phyloP scores from a whole-genome alignment of 2,113 vertebrate species.

The Marmota monax region DNA sequence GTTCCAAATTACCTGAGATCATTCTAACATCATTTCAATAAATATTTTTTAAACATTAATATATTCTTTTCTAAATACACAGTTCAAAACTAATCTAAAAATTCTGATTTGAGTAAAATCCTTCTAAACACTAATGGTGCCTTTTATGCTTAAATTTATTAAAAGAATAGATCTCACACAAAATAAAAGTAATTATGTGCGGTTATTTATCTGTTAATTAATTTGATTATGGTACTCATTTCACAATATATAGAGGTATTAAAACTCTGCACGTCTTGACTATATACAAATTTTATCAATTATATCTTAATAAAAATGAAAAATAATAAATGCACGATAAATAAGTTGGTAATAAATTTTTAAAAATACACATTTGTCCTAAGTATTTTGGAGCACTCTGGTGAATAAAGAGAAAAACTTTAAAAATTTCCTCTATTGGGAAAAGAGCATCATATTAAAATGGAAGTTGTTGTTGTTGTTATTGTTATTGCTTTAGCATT shows the following conservation, averaged over 20 bases:
- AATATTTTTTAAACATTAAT: background rate
- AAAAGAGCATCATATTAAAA: background rate
- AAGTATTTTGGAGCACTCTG: background rate
- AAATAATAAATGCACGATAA: background rate
- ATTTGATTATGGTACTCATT: background rate
- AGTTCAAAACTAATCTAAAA: background rate
- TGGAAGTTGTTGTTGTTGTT: background rate
- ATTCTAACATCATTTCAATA: background rate
- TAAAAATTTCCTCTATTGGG: accelerated
- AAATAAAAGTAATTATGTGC: background rate
- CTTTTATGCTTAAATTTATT: background rate
- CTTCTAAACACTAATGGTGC: background rate
- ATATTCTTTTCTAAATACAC: background rate
- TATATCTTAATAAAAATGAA: background rate
- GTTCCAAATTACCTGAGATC: background rate
- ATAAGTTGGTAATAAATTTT: background rate
- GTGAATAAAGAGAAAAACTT: accelerated
- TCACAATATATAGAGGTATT: background rate
- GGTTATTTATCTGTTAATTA: background rate
- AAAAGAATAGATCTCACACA: background rate
- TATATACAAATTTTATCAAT: background rate
- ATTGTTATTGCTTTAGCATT: background rate
- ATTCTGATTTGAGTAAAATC: background rate
- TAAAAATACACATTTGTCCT: background rate
- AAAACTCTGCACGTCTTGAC: background rate